A percentile compares a stretch with the other conserved stretches of the same genome.
phyloP scores from a whole-genome alignment of 2,888 invertebrate genomes.

The Adineta ricciae region DNA sequence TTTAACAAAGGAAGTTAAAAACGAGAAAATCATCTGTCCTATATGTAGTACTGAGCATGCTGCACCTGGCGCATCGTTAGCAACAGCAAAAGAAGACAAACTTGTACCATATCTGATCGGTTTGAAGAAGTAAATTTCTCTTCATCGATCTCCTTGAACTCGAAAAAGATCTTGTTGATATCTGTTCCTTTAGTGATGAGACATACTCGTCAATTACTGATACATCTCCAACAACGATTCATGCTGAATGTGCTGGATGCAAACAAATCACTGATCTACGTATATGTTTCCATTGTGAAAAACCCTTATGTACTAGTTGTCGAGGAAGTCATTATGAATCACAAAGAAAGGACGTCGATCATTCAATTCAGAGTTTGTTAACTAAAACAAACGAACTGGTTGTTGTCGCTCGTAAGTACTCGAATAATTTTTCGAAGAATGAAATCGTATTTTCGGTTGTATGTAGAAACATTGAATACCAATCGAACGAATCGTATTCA shows the following conservation, averaged over 20 bases:
- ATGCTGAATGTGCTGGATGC: background rate
- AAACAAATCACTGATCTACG: background rate
- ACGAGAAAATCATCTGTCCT: background rate
- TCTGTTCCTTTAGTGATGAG: background rate
- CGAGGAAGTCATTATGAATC: background rate
- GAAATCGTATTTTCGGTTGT: background rate
- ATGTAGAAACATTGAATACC: background rate
- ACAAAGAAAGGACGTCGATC: background rate
- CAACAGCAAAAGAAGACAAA: background rate
- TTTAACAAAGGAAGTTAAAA: background rate
- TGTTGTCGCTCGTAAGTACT: background rate
- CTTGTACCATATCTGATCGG: background rate
- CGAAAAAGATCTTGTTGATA: background rate
- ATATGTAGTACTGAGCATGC: background rate
- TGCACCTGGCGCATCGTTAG: background rate
- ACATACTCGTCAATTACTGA: background rate
- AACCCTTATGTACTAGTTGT: background rate
- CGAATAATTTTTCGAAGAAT: background rate
- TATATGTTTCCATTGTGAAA: constrained; percentile 15
- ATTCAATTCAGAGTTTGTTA: background rate
- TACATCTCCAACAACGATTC: background rate
- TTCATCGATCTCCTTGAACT: no score
- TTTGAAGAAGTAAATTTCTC: background rate
- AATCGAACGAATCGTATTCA: background rate
- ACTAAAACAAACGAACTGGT: background rate